phyloP scores from a whole-genome alignment of 1,140 invertebrate genomes.

The Pseudomyrmex dendroicus region DNA sequence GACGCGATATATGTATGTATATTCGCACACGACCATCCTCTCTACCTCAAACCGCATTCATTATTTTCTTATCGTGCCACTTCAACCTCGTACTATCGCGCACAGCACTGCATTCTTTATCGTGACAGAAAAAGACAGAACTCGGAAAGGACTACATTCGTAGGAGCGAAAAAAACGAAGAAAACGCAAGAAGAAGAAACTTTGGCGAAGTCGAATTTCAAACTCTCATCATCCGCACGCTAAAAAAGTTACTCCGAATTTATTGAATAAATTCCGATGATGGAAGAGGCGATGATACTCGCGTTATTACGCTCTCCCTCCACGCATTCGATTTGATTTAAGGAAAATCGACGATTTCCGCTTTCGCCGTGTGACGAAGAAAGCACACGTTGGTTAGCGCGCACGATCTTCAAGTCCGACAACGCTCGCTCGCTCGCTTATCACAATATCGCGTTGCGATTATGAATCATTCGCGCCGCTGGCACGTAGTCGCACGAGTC shows the following conservation, averaged over 20 bases:
- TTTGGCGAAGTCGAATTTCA: slow-evolving; percentile 49
- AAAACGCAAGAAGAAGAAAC: background rate
- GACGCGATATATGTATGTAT: background rate
- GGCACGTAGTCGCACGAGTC: background rate
- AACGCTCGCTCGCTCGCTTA: slow-evolving; percentile 7
- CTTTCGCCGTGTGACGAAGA: slow-evolving; percentile 13
- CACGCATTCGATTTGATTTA: background rate
- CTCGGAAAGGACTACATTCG: background rate
- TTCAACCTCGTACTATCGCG: slow-evolving; percentile 13
- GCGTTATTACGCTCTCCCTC: slow-evolving; percentile 14
- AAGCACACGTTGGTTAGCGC: background rate
- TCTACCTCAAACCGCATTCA: slow-evolving; percentile 24
- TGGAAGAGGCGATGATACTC: slow-evolving; percentile 39
- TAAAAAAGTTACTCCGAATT: slow-evolving; percentile 38
- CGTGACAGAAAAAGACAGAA: slow-evolving; percentile 5
- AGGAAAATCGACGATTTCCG: background rate
- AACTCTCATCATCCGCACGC: slow-evolving; percentile 36
- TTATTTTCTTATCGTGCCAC: slow-evolving; percentile 49
- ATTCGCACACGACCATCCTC: background rate
- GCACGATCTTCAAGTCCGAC: background rate
- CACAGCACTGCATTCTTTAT: slow-evolving; percentile 15
- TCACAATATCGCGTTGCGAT: slow-evolving; percentile 51
- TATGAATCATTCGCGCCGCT: slow-evolving; percentile 41
- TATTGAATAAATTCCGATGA: slow-evolving; percentile 50
- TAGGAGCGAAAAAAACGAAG: background rate